Base-by-base conservation (phyloP, 2,113 vertebrate species). In the Deroptyus accipitrinus region DNA sequence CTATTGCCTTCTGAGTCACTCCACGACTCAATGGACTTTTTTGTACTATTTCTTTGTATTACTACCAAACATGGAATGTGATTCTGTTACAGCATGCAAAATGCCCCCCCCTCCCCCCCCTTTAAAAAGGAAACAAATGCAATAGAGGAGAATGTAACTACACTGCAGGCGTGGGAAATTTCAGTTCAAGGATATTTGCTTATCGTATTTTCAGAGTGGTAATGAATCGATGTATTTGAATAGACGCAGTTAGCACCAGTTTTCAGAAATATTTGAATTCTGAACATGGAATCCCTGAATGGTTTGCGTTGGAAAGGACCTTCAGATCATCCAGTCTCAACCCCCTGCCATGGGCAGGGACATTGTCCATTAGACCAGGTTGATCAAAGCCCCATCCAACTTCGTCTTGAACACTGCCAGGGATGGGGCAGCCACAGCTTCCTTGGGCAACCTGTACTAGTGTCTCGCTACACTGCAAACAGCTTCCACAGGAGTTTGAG, bases 1-100 rank as follows among this genome's bases (percentile, higher is more conserved):
- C 81, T 55, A 42, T 37, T 54, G 63, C 86, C 63, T 90, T 92
- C 83, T 93, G 95, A 93, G 81, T 94, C 92, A 92, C 70, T 66
- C 72, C 62, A 57, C 18, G 69, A 89, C 39, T 96, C 94, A 97
- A 82, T 72, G 86, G 86, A 78, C 61, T 49, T 81, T 94, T 94
- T 54, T 84, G 66, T 93, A 37, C 24, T 49, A 48, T 66, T 90
- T 82, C 66, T 70, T 90, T 72, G 68, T 68, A 88, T 94, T 96
- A 95, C 94, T 57, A 88, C 41, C 81, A 57, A 90, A 94, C 1
- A 8, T 77, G 48, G 73, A 93, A 84, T 52, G 22, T 41, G 44
- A 85, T 91, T 84, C 84, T 94, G 70, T 86, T 80, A 87, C 78
- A 91, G 81, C 33, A 73, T 20, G 51, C 27, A 68, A 64, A 86